phyloP scores from a whole-genome alignment of 1,140 invertebrate genomes.

The Matsumurasca onukii region DNA sequence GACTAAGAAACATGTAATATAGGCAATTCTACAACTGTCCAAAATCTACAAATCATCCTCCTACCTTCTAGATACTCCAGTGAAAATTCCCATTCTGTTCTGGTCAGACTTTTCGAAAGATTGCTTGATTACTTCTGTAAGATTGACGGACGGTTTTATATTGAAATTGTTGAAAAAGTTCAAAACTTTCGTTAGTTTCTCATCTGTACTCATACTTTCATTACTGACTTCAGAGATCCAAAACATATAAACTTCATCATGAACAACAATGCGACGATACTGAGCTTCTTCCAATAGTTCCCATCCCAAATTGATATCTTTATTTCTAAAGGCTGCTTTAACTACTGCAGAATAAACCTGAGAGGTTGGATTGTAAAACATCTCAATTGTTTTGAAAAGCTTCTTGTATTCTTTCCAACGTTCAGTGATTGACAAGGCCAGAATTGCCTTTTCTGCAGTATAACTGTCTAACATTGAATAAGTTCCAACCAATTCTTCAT shows the following conservation, averaged over 20 bases:
- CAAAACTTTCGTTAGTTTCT: conserved; percentile 39
- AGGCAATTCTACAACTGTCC: too few species aligned
- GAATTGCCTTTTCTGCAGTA: conserved; percentile 58
- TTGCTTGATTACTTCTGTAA: conserved; percentile 43
- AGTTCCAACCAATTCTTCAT: conserved; percentile 50
- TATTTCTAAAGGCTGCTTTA: conserved; percentile 55
- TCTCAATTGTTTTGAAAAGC: conserved; percentile 59
- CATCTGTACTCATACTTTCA: conserved; percentile 26
- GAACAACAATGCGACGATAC: conserved; percentile 24
- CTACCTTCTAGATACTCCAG: background rate
- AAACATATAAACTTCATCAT: conserved; percentile 21
- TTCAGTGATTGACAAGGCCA: conserved; percentile 59
- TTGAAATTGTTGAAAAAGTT: conserved; percentile 51
- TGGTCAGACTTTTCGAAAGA: conserved; percentile 26
- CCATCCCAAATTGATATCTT: conserved; percentile 55
- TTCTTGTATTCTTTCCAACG: conserved; percentile 60
- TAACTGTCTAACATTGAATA: conserved; percentile 57
- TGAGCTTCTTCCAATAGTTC: conserved; percentile 53
- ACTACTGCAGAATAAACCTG: conserved; percentile 52
- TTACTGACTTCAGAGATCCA: conserved; percentile 34
- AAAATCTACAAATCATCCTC: too few species aligned
- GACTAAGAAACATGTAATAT: too few species aligned
- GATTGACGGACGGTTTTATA: conserved; percentile 51
- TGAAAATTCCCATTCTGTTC: background rate
- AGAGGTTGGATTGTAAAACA: conserved; percentile 46